Base-by-base conservation (phyloP, 1,140 invertebrate genomes). In the Ladona fulva region DNA sequence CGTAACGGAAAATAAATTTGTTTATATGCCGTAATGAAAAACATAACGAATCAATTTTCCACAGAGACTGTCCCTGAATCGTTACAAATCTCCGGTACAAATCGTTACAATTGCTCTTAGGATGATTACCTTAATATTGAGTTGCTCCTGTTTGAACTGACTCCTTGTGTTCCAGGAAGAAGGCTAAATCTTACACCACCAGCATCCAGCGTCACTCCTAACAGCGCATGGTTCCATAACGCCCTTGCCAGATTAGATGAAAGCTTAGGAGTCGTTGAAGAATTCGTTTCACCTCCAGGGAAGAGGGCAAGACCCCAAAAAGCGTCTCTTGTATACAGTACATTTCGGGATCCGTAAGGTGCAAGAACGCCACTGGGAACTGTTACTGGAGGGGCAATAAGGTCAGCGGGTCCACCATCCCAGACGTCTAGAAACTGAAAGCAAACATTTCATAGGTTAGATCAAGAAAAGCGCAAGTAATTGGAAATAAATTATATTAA, bases 281-380 rank as follows among this genome's bases (percentile, higher is more conserved):
- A 3, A 66, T 16, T 66, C 3, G 1, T 5, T 5, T 12, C n/a
- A 16, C 52, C n/a, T 16, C n/a, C 37, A 19, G 83, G 83, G 16
- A 83, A 78, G n/a, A 83, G 74, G 24, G 82, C 80, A 24, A 83
- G 79, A 75, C 82, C 83, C 83, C 83, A 83, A 74, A 83, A 83
- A 11, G 83, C 83, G 80, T 83, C 83, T 24, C 80, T 78, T 11
- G 80, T 79, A 78, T 82, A 83, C 22, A 83, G 74, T 12, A 81
- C 82, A 75, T 83, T 83, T 78, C 82, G 80, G 1, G 83, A 82
- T 37, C 80, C 82, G 24, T 82, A 80, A n/a, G 83, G 83, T 7
- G 83, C 82, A 77, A 83, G 79, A 16, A 80, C 81, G 25, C 81
- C 80, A 22, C 82, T 81, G 52, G 83, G 82, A 29, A 83, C 74